phyloP scores from a whole-genome alignment of 2,888 invertebrate species.

The Dorcus parallelipipedus region DNA sequence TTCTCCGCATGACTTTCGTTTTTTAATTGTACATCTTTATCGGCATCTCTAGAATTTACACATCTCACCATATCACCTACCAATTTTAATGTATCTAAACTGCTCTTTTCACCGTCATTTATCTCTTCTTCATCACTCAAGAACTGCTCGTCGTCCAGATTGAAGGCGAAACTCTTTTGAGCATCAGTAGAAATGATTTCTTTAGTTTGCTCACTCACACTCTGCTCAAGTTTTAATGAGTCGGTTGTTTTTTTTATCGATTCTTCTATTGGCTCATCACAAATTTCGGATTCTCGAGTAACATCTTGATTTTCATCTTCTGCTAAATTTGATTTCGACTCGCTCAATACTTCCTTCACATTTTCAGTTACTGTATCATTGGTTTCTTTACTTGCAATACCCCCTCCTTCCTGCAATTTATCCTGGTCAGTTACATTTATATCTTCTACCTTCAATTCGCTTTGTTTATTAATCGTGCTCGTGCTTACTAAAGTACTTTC shows the following conservation, averaged over 20 bases:
- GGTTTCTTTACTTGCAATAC: not conserved
- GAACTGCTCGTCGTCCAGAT: not conserved
- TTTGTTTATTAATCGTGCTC: not conserved
- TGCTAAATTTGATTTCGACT: not conserved
- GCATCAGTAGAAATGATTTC: not conserved
- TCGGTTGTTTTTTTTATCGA: not conserved
- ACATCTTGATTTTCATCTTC: not conserved
- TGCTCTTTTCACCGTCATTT: not conserved
- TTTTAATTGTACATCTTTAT: not conserved
- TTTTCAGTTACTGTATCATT: not conserved
- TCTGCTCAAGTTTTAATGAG: not conserved
- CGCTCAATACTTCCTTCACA: not conserved
- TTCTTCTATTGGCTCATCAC: not conserved
- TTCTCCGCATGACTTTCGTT: not conserved
- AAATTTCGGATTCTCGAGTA: not conserved
- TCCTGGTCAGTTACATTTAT: not conserved
- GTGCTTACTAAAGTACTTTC: not conserved
- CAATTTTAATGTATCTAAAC: not conserved
- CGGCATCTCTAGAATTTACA: not conserved
- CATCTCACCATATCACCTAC: not conserved
- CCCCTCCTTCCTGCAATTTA: not conserved
- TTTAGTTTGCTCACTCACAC: not conserved
- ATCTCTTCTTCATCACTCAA: not conserved
- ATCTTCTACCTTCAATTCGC: not conserved
- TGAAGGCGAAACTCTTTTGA: not conserved